Evolutionary conservation across 2,797 vertebrate species (phyloP).

Genomic region (Lagodon rhomboides): DNA sequence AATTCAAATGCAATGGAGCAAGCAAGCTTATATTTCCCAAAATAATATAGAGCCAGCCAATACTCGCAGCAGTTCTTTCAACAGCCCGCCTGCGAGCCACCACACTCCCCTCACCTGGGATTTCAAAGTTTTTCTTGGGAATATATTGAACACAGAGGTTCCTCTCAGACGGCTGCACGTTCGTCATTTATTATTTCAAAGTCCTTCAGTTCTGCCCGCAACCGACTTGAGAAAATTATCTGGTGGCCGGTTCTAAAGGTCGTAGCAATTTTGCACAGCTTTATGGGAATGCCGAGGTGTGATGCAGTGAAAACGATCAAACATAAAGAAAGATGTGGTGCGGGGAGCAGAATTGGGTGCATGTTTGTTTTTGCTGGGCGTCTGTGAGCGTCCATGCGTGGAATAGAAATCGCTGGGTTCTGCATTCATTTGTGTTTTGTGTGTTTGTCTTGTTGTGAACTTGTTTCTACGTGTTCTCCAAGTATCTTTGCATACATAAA

Average conservation of each 20-base stretch:
- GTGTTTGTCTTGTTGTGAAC: not conserved
- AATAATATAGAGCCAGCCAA: conserved; percentile 73
- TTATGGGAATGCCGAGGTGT: not conserved
- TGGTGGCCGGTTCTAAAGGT: conserved; percentile 19
- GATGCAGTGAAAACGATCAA: not conserved
- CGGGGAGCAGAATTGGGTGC: not conserved
- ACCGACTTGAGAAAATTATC: conserved; percentile 34
- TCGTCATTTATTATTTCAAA: conserved; percentile 57
- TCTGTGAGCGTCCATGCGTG: not conserved
- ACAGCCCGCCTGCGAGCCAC: conserved; percentile 46
- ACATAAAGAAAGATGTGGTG: not conserved
- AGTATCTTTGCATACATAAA: not conserved
- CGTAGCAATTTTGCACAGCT: not conserved
- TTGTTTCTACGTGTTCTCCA: not conserved
- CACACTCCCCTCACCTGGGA: conserved; percentile 46
- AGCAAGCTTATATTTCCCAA: conserved; percentile 68
- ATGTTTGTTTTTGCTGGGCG: conserved; percentile 2
- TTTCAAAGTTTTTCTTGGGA: conserved; percentile 57
- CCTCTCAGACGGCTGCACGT: conserved; percentile 37
- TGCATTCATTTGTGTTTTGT: not conserved
- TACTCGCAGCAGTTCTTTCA: conserved; percentile 49
- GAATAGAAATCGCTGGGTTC: not conserved
- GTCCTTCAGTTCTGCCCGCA: conserved; percentile 26
- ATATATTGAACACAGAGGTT: conserved; percentile 44
- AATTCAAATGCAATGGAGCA: conserved; percentile 78